Base-by-base conservation (phyloP, 1,140 invertebrate species). In the Drosophila orosa region DNA sequence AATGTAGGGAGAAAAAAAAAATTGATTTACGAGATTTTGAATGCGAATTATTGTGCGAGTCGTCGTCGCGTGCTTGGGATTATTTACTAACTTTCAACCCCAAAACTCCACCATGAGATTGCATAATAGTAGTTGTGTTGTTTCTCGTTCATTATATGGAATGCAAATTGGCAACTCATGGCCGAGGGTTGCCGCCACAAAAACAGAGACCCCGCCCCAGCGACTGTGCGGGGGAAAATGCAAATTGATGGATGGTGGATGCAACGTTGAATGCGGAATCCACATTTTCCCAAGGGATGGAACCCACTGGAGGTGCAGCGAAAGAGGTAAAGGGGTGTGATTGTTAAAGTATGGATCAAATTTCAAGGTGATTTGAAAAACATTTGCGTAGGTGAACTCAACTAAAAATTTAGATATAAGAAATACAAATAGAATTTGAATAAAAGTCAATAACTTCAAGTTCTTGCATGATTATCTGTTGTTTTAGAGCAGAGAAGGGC, bases 11-110 rank as follows among this genome's bases (percentile, higher is more conserved):
- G 27, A 5, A 12, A 22, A 83, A 89, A 81, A 89, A 78, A 89
- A 89, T 87, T 87, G 84, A 87, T 87, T 87, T 87, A 87, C 84
- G 84, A 87, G 84, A 89, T 90, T 87, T 84, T 57, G 65, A 83
- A 80, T 80, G 77, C 59, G 84, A 80, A 83, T 80, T 75, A 66
- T 66, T 73, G 39, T 78, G 74, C 59, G 67, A 58, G 66, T 54
- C 50, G 50, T 35, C 47, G 50, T 86, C 84, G 83, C 83, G 83
- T 86, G 83, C 79, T 83, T 76, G 63, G 67, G 79, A 83, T 87
- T 86, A 87, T 87, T 86, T 87, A 83, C 75, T 62, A 74, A 77
- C 82, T 58, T 61, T 57, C 63, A 69, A 71, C 59, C 62, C 50
- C 72, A 56, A 35, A 73, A 56, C 33, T n/a, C 63, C 59, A 31